A percentile compares a stretch with the other conserved stretches of the same genome.
These are phyloP conservation scores for Bos indicus DNA, from an alignment of 2,113 vertebrate species.

Conservation along the genomic window DNA sequence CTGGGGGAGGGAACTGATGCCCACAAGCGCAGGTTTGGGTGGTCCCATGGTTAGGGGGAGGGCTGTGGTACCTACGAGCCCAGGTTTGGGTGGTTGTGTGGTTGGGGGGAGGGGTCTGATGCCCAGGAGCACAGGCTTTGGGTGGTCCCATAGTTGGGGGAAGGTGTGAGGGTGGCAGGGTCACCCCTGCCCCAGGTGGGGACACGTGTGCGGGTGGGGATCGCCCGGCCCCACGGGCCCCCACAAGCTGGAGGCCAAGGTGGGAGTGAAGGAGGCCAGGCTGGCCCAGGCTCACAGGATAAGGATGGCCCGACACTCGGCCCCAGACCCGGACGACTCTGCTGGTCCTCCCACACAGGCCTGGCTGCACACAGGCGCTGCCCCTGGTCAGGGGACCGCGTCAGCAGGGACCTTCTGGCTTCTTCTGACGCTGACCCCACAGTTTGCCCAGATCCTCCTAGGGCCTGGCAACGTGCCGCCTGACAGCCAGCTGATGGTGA, in stretches of 20 bases:
- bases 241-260: background rate
- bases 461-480: background rate
- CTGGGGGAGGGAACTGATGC: too few relatives aligned
- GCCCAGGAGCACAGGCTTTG: background rate
- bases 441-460: background rate
- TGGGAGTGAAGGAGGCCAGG: background rate
- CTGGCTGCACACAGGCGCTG: background rate
- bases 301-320: accelerated
- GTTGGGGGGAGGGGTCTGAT: too few relatives aligned
- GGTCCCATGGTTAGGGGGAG: too few relatives aligned
- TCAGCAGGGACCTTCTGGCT: background rate
- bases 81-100: too few relatives aligned
- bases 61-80: accelerated
- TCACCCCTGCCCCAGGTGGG: background rate
- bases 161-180: background rate
- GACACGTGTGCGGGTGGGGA: background rate
- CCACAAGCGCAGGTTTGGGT: too few relatives aligned
- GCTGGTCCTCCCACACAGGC: background rate
- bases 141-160: background rate
- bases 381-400: accelerated
- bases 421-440: too few relatives aligned
- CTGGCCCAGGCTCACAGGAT: accelerated
- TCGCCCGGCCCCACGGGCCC: accelerated
- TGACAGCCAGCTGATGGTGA: background rate
- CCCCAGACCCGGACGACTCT: accelerated